Evolutionary conservation across 2,888 invertebrate species (phyloP), one percentile per base, ranked within the genome.

Genomic region (Acanthopleura granulata): DNA sequence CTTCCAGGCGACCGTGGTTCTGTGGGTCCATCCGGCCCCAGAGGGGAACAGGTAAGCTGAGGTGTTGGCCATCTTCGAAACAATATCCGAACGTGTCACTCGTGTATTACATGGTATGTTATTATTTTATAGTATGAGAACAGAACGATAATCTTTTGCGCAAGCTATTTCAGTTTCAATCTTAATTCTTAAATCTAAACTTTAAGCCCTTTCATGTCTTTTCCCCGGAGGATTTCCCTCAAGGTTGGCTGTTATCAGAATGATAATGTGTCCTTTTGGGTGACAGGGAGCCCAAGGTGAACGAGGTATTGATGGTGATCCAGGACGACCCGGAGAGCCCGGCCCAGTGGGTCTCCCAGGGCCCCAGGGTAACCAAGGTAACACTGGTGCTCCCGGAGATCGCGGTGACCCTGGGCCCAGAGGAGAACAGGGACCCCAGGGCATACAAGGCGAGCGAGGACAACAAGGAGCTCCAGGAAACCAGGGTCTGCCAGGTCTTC

Each of bases 261-360:
- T n/a, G n/a, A 40, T 69, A n/a, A 57, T 12, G 22, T 57, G 6
- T 57, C 3, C 6, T 66, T 66, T 27, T 27, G 18, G 27, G 25
- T 22, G 18, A 16, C 25, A 66, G 66, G 66, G 66, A 22, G 25
- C 25, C 16, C 22, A 22, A 27, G 66, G 66, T 27, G 66, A 66
- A 25, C 22, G 66, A 22, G 66, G 66, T 1, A 22, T 27, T 27
- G 29, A 66, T 27, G 66, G 66, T 27, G 66, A 66, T 6, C 12
- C 18, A 6, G 66, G 66, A 18, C 22, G 66, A 27, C 49, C 72
- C 22, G 75, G 75, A 22, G 75, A 61, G n/a, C 50, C 51, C 30
- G 81, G 81, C 62, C 12, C 72, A 18, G 66, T 76, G 11, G 80
- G 80, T 22, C 57, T 77, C 4, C 9, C 74, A 29, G 81, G 81